These are phyloP conservation scores for Alentia gelatinosa DNA, from an alignment of 2,888 invertebrate genomes.

Conservation along the genomic window DNA sequence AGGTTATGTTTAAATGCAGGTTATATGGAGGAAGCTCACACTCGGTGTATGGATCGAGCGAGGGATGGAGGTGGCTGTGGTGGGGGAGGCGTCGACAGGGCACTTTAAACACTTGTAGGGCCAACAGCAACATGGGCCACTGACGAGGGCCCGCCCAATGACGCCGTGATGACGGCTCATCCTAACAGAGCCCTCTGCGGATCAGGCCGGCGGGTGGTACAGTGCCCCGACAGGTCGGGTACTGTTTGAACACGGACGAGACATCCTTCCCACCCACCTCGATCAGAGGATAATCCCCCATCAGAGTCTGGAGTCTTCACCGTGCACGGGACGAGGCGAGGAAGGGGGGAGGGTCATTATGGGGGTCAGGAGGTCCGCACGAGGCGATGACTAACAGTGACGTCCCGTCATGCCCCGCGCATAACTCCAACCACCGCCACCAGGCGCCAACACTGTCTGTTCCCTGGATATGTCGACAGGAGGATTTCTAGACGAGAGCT, in stretches of 20 bases:
- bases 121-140: neutral
- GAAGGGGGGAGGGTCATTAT: neutral
- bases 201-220: neutral
- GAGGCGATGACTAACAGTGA: slow-evolving; percentile 29
- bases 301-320: neutral
- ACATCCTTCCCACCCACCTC: neutral
- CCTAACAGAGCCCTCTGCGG: neutral
- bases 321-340: neutral
- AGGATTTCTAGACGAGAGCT: no score
- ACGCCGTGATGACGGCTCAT: neutral
- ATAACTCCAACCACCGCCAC: neutral
- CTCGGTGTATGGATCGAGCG: neutral
- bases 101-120: neutral
- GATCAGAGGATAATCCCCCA: neutral
- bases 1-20: neutral
- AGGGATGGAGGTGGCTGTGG: neutral
- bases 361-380: neutral
- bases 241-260: neutral
- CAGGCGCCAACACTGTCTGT: neutral
- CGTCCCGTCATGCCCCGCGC: neutral
- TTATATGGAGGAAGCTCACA: neutral
- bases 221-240: neutral
- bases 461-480: no score
- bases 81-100: neutral
- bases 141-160: neutral